A percentile compares a stretch with the other conserved stretches of the same genome.
Evolutionary conservation across 2,797 vertebrate species (phyloP).

Genomic region (Microcaecilia unicolor): DNA sequence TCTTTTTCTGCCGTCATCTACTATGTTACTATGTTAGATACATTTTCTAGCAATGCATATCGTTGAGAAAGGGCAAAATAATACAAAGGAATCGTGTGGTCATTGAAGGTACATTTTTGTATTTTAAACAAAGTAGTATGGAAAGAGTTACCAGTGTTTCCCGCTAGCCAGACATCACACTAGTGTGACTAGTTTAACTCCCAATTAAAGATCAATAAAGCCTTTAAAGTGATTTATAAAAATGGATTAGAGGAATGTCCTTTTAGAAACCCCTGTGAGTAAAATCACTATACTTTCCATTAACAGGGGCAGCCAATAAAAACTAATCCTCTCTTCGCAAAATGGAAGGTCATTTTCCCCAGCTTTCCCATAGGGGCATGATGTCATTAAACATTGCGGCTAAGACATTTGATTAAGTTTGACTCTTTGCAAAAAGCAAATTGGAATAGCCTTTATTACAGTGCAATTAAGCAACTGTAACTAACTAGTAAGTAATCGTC

Average conservation of each 20-base stretch:
- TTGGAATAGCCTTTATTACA: slow-evolving; percentile 20
- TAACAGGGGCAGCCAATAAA: slow-evolving; percentile 47
- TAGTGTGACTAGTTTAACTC: slow-evolving; percentile 50
- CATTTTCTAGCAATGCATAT: no score
- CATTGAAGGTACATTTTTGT: no score
- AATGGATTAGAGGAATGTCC: slow-evolving; percentile 53
- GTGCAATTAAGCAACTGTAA: slow-evolving; percentile 29
- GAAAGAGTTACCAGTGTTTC: slow-evolving; percentile 26
- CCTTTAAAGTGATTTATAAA: slow-evolving; percentile 66
- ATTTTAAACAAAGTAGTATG: no score
- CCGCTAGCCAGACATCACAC: slow-evolving; percentile 4
- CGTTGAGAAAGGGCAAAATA: neutral
- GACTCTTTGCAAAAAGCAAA: slow-evolving; percentile 41
- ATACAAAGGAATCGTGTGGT: neutral
- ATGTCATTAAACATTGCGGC: slow-evolving; percentile 44
- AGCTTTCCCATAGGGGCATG: slow-evolving; percentile 47
- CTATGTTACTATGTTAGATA: no score
- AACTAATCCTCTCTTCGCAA: slow-evolving; percentile 45
- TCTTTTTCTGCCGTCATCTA: no score
- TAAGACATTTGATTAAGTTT: slow-evolving; percentile 45
- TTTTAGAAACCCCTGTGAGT: slow-evolving; percentile 39
- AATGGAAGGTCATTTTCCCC: slow-evolving; percentile 54
- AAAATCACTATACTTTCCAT: slow-evolving; percentile 38
- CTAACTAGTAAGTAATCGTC: slow-evolving; percentile 4
- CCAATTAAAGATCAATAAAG: slow-evolving; percentile 70